Evolutionary conservation across 2,888 invertebrate genomes (phyloP), one percentile per base, ranked within the genome.

Genomic region (Amblyteles armatorius): DNA sequence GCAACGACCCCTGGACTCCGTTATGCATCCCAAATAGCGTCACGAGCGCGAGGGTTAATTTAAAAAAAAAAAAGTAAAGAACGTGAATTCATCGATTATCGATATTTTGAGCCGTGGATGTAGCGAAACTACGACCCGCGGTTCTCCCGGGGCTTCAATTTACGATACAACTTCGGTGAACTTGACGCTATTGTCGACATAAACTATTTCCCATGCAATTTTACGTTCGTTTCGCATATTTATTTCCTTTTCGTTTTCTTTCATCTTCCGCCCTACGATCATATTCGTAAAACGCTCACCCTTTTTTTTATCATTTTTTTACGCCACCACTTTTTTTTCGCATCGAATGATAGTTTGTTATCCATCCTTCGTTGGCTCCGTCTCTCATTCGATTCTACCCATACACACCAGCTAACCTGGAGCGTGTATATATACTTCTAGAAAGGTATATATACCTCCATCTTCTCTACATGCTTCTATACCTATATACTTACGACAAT

Each of bases 1-100:
- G 52, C 84, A 82, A 79, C 68, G 84, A 82, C 81, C 84, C 65
- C 55, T 52, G 52, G 36, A 52, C 68, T 69, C 73, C 11, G 44
- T 40, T 68, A 65, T 29, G 60, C 50, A 33, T 71, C 40, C 22
- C 71, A 52, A 79, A 79, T 69, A 68, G 2, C 63, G 44, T 78
- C 67, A 36, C 26, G 52, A n/a, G 26, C 36, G 26, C 29, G 22
- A 63, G 26, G 36, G 68, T 68, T 57, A n/a, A 22, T 63, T 22
- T 2, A 52, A 69, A 22, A 26, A 26, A 60, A 60, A 33, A 48
- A 71, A 50, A 52, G 36, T 44, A n/a, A 7, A 44, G 40, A 78
- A 16, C 60, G 52, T 48, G 57, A 48, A 33, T 19, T 52, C 65
- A 77, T 77, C 44, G 77, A 67, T 77, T 67, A 77, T 77, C 77